Conservation (phyloP, 1,140 invertebrate genomes). For the Oscheius sp. region DNA sequence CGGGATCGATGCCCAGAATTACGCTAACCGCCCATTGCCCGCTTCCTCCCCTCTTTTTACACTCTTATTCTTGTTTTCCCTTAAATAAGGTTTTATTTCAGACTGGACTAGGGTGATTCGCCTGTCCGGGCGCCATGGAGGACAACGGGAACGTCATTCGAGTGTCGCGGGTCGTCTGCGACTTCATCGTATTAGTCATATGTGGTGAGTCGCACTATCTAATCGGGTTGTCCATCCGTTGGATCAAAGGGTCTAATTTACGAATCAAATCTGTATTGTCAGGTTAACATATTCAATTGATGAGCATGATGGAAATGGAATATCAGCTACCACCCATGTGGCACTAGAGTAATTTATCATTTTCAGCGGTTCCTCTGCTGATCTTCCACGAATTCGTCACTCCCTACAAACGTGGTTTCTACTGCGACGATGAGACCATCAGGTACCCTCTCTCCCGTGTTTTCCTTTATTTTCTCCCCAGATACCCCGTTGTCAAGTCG, state of each 20-base stretch:
- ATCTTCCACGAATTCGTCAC: slow-evolving; percentile 60
- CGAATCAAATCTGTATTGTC: neutral
- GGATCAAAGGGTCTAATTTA: neutral
- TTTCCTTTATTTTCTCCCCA: slow-evolving; percentile 42
- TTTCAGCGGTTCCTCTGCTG: slow-evolving; percentile 50
- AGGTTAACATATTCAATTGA: neutral
- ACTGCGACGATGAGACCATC: slow-evolving; percentile 89
- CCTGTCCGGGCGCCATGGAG: neutral
- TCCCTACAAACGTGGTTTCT: slow-evolving; percentile 85
- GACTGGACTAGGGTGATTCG: neutral
- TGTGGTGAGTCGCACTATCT: slow-evolving; percentile 31
- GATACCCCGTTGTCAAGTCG: slow-evolving; percentile 70
- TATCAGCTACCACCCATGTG: neutral
- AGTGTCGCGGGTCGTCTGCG: slow-evolving; percentile 38
- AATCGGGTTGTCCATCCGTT: too few relatives aligned
- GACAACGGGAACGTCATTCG: slow-evolving; percentile 16
- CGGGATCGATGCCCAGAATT: too few relatives aligned
- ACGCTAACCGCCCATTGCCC: too few relatives aligned
- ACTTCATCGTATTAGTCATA: slow-evolving; percentile 46
- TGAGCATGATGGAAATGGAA: neutral
- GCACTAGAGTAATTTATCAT: neutral
- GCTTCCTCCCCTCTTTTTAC: too few relatives aligned
- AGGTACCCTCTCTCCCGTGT: slow-evolving; percentile 70
- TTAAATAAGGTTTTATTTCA: too few relatives aligned
- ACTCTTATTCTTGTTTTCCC: too few relatives aligned